Conservation (phyloP, 2,888 invertebrate genomes). For the Heteromurus nitidus region DNA sequence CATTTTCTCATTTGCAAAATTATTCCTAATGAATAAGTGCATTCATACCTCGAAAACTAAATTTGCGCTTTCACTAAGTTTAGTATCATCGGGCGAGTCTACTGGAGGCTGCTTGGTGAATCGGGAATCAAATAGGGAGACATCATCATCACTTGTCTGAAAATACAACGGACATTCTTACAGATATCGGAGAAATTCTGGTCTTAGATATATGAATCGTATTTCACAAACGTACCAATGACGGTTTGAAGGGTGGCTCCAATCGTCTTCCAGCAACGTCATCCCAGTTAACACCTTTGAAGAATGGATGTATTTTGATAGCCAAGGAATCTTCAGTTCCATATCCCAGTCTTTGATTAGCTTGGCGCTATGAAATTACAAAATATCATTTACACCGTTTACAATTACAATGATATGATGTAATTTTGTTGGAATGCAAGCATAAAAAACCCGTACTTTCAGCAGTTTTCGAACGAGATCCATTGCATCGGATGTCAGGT, state of each 20-base stretch:
- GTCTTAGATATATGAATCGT: background rate
- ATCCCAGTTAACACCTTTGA: constrained; percentile 95
- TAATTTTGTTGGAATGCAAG: background rate
- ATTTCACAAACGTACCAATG: constrained; percentile 77
- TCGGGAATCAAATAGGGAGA: constrained; percentile 98
- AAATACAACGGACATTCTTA: background rate
- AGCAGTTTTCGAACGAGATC: constrained; percentile 93
- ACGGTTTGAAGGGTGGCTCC: constrained; percentile 97
- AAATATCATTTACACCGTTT: constrained; percentile 11
- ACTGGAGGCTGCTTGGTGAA: constrained; percentile 98
- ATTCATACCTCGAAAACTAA: constrained; percentile 91
- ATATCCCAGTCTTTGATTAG: constrained; percentile 90
- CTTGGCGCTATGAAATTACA: constrained; percentile 78
- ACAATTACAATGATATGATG: constrained; percentile 11
- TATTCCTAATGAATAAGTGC: background rate
- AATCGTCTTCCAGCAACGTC: constrained; percentile 91
- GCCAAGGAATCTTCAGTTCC: constrained; percentile 89
- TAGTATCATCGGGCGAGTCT: constrained; percentile 97
- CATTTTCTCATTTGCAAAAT: constrained; percentile 24
- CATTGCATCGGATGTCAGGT: constrained; percentile 95
- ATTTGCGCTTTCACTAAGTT: constrained; percentile 97
- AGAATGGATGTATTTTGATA: constrained; percentile 94
- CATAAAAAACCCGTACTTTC: constrained; percentile 81
- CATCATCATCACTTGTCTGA: constrained; percentile 92
- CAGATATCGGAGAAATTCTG: background rate